phyloP scores from a whole-genome alignment of 1,140 invertebrate genomes.

The Streblospio benedicti region DNA sequence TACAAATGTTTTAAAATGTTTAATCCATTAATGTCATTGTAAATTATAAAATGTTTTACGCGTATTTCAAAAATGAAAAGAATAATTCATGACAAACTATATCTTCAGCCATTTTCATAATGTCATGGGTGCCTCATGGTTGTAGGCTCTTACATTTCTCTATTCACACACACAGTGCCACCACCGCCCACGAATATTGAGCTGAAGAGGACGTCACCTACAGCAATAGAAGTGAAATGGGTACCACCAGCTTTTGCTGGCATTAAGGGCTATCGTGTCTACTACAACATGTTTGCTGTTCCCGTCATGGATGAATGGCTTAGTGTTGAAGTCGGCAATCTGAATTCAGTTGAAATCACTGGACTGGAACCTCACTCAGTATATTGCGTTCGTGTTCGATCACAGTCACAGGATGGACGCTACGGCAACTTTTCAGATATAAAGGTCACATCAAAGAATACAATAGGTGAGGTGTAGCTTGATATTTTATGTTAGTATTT shows the following conservation, averaged over 20 bases:
- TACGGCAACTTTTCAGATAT: conserved; percentile 37
- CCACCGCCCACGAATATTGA: conserved; percentile 76
- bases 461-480: conserved; percentile 18
- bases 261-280: conserved; percentile 72
- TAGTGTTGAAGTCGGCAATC: conserved; percentile 32
- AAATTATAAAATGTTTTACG: no score
- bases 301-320: conserved; percentile 36
- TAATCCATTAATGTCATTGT: no score
- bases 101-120: no score
- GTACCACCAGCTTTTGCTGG: conserved; percentile 61
- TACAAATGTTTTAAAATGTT: no score
- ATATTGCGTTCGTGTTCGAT: conserved; percentile 77
- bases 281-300: conserved; percentile 34
- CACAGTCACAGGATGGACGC: conserved; percentile 33
- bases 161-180: conserved; percentile 53
- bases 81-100: no score
- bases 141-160: no score
- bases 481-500: no score
- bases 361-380: conserved; percentile 82
- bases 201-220: conserved; percentile 51
- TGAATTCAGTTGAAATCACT: conserved; percentile 60
- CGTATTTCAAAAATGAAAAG: no score
- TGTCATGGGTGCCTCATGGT: no score
- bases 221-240: conserved; percentile 93
- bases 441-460: conserved; percentile 22